phyloP scores from a whole-genome alignment of 2,797 vertebrate genomes.

The Brachyalestes nurse region DNA sequence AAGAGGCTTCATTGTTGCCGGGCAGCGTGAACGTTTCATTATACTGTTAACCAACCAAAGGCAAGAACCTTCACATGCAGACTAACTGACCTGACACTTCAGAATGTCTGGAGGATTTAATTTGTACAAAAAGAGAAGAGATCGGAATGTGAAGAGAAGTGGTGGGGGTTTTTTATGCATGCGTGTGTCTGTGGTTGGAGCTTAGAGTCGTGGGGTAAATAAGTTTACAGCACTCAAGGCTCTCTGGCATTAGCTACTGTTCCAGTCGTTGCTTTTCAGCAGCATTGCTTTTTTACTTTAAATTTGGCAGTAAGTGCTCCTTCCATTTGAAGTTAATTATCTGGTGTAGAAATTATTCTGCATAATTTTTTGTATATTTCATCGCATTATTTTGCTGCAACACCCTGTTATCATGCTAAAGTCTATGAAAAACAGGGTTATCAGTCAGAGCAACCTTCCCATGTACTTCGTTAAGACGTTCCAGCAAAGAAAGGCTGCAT shows the following conservation, averaged over 20 bases:
- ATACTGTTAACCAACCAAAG: conserved; percentile 43
- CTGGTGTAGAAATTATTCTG: not conserved
- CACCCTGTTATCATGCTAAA: not conserved
- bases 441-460: not conserved
- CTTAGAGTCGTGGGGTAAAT: not conserved
- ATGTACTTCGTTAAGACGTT: not conserved
- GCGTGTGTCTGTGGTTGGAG: not conserved
- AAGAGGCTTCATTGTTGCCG: conserved; percentile 54
- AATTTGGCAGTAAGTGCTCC: not conserved
- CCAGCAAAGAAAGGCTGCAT: not conserved
- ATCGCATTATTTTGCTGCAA: not conserved
- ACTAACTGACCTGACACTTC: conserved; percentile 38
- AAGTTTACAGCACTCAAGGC: conserved; percentile 2
- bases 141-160: not conserved
- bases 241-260: conserved; percentile 28
- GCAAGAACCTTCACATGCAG: conserved; percentile 39
- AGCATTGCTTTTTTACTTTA: not conserved
- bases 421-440: not conserved
- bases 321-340: not conserved
- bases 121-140: conserved; percentile 38
- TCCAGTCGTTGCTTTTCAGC: conserved; percentile 6
- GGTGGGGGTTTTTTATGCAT: not conserved
- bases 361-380: not conserved
- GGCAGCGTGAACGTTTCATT: conserved; percentile 42
- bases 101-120: conserved; percentile 25